phyloP scores from a whole-genome alignment of 2,888 invertebrate species.

The Neoaliturus tenellus region DNA sequence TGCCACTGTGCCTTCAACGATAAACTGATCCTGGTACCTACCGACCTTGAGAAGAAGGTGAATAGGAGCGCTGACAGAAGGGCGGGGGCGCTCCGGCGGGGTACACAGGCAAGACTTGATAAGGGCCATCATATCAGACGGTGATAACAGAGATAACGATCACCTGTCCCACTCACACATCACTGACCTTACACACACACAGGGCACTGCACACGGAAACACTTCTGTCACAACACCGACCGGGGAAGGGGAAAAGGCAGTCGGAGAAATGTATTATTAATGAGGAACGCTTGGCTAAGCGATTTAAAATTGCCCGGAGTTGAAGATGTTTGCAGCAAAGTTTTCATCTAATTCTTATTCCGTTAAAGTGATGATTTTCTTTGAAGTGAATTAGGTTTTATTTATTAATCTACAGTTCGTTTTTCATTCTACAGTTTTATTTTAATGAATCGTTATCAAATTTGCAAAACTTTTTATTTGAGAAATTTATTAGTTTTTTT shows the following conservation, averaged over 20 bases:
- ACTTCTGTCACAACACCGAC: background rate
- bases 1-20: no score
- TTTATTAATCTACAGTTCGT: no score
- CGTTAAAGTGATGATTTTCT: background rate
- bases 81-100: conserved; percentile 62
- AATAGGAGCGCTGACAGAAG: conserved; percentile 64
- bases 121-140: conserved; percentile 62
- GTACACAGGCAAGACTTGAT: conserved; percentile 65
- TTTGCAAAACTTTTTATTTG: no score
- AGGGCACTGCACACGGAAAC: background rate
- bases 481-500: no score
- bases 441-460: no score
- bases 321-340: conserved; percentile 10
- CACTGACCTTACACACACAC: background rate
- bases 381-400: no score
- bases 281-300: conserved; percentile 27
- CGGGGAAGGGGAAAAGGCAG: background rate
- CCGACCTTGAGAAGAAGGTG: conserved; percentile 64
- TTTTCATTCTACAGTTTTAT: no score
- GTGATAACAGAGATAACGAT: background rate
- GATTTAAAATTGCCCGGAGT: conserved; percentile 28
- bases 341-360: conserved; percentile 10
- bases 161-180: background rate
- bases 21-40: no score
- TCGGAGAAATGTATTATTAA: conserved; percentile 21